Percentiles rank a stretch among this genome's conserved stretches.
Evolutionary conservation across 1,140 invertebrate species (phyloP).

Genomic region (Dufourea novaeangliae): DNA sequence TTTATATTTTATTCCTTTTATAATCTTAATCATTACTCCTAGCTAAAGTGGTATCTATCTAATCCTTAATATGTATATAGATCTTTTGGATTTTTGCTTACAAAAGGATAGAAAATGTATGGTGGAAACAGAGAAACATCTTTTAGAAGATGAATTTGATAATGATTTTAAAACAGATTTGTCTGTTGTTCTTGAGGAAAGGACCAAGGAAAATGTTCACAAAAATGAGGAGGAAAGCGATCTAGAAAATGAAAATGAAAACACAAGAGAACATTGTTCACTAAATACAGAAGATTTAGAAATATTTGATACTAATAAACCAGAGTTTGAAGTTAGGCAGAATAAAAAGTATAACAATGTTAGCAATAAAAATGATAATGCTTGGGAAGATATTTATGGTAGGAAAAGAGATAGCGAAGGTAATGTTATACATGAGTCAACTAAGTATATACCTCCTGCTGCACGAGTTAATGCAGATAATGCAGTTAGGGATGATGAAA

Average conservation of each 20-base stretch:
- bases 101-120: conserved; percentile 86
- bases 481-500: conserved; percentile 80
- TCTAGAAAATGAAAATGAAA: conserved; percentile 51
- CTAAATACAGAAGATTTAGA: conserved; percentile 50
- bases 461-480: conserved; percentile 80
- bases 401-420: conserved; percentile 90
- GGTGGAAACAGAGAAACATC: conserved; percentile 84
- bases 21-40: conserved; percentile 8
- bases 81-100: conserved; percentile 91
- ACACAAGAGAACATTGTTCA: conserved; percentile 27
- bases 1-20: conserved; percentile 30
- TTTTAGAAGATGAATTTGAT: conserved; percentile 83
- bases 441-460: conserved; percentile 92
- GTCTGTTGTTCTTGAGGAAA: conserved; percentile 67
- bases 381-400: conserved; percentile 97
- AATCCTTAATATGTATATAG: conserved; percentile 76
- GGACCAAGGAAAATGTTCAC: neutral
- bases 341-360: conserved; percentile 52
- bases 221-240: conserved; percentile 20
- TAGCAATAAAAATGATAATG: conserved; percentile 64
- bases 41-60: too few relatives aligned
- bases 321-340: conserved; percentile 43
- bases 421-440: conserved; percentile 85
- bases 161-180: conserved; percentile 87
- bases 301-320: conserved; percentile 62